phyloP scores from a whole-genome alignment of 2,888 invertebrate species.

The Masnerella sp. region DNA sequence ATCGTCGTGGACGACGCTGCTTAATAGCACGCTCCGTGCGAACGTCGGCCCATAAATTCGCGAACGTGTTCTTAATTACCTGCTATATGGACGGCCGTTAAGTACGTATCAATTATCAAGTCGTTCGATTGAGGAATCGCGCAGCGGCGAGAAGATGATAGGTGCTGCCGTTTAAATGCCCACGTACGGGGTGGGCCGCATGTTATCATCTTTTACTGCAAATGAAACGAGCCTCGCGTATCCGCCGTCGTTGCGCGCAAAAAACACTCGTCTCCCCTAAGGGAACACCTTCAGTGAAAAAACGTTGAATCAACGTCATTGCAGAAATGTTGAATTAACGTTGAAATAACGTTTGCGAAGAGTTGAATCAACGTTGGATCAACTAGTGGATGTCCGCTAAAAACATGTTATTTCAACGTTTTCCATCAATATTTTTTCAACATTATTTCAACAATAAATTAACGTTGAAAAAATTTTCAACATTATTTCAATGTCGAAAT shows the following conservation, averaged over 20 bases:
- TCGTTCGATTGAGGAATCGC: slow-evolving; percentile 59
- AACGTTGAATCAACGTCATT: no score
- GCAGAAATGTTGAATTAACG: no score
- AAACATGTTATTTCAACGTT: no score
- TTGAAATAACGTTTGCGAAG: no score
- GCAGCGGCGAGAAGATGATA: slow-evolving; percentile 67
- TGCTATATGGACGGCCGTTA: slow-evolving; percentile 63
- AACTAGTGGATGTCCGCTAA: no score
- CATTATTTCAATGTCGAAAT: no score
- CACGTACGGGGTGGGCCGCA: slow-evolving; percentile 44
- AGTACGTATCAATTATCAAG: slow-evolving; percentile 69
- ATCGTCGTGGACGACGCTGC: slow-evolving; percentile 26
- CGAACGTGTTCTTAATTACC: slow-evolving; percentile 66
- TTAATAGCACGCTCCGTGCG: slow-evolving; percentile 42
- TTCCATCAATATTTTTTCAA: no score
- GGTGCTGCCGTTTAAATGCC: slow-evolving; percentile 64
- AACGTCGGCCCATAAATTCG: slow-evolving; percentile 62
- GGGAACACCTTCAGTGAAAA: no score
- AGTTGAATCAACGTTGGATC: no score
- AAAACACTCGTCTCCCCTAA: background rate
- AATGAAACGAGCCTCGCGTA: slow-evolving; percentile 57
- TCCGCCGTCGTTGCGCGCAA: slow-evolving; percentile 6
- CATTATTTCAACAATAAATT: no score
- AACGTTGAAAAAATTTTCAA: no score
- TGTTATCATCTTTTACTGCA: slow-evolving; percentile 64